Evolutionary conservation across 2,888 invertebrate genomes (phyloP).

Genomic region (Chymomyza procnemis): DNA sequence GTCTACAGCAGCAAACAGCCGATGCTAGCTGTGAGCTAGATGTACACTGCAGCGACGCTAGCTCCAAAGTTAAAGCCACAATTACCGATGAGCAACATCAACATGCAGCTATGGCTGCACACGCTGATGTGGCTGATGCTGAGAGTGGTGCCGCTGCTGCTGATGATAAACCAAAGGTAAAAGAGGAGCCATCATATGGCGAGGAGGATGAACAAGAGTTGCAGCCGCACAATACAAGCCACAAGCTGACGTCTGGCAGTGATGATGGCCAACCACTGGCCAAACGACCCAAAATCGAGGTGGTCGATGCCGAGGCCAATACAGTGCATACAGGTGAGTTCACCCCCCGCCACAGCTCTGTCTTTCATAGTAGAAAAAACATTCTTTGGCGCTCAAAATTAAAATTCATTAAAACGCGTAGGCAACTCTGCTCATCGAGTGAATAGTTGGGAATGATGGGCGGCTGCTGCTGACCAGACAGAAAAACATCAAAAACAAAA

Average conservation of each 20-base stretch:
- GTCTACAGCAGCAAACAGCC: background rate
- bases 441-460: background rate
- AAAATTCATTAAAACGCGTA: constrained; percentile 26
- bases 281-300: constrained; percentile 88
- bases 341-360: background rate
- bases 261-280: constrained; percentile 79
- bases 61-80: background rate
- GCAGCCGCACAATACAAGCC: constrained; percentile 22
- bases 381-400: constrained; percentile 40
- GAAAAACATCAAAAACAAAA: constrained; percentile 11
- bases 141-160: constrained; percentile 12
- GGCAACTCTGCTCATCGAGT: no score
- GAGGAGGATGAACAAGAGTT: constrained; percentile 41
- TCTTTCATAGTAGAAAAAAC: background rate
- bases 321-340: constrained; percentile 93
- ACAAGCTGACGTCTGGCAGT: constrained; percentile 31
- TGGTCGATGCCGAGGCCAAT: constrained; percentile 93
- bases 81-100: background rate
- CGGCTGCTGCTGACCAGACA: constrained; percentile 33
- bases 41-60: constrained; percentile 55
- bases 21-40: constrained; percentile 11
- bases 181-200: constrained; percentile 67
- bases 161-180: constrained; percentile 52
- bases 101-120: no score
- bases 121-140: background rate